Evolutionary conservation across 2,888 invertebrate genomes (phyloP).

Genomic region (Reticulitermes lucifugus): DNA sequence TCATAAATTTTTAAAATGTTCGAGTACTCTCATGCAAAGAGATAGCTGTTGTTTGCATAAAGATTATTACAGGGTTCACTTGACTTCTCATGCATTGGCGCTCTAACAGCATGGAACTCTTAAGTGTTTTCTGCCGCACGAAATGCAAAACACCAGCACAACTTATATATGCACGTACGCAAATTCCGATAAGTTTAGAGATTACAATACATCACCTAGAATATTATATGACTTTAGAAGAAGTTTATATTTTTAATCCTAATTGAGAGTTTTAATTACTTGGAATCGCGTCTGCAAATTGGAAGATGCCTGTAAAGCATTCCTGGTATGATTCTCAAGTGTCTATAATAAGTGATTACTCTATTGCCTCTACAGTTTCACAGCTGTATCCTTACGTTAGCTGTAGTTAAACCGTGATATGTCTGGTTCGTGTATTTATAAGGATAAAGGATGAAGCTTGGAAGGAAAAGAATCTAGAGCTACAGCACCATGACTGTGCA

Average conservation of each 20-base stretch:
- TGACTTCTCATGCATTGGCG: neutral
- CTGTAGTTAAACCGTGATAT: too few relatives aligned
- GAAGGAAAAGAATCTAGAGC: too few relatives aligned
- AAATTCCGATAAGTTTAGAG: neutral
- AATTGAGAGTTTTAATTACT: too few relatives aligned
- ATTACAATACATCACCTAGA: neutral
- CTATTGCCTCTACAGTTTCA: too few relatives aligned
- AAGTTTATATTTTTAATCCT: neutral
- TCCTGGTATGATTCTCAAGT: too few relatives aligned
- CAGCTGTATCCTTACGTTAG: too few relatives aligned
- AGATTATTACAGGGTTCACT: slow-evolving; percentile 9
- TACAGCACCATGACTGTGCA: too few relatives aligned
- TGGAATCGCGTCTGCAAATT: too few relatives aligned
- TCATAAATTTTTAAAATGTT: neutral
- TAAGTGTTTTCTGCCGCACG: neutral
- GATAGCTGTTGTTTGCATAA: neutral
- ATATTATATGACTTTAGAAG: neutral
- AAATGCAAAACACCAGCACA: neutral
- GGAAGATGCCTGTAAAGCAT: too few relatives aligned
- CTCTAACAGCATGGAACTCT: neutral
- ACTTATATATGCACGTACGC: neutral
- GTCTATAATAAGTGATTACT: too few relatives aligned
- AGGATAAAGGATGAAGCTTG: too few relatives aligned
- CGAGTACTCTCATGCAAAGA: neutral
- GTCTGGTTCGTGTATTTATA: too few relatives aligned